Evolutionary conservation across 2,113 vertebrate species (phyloP), one percentile per base, ranked within the genome.

Genomic region (Pomatostomus ruficeps): DNA sequence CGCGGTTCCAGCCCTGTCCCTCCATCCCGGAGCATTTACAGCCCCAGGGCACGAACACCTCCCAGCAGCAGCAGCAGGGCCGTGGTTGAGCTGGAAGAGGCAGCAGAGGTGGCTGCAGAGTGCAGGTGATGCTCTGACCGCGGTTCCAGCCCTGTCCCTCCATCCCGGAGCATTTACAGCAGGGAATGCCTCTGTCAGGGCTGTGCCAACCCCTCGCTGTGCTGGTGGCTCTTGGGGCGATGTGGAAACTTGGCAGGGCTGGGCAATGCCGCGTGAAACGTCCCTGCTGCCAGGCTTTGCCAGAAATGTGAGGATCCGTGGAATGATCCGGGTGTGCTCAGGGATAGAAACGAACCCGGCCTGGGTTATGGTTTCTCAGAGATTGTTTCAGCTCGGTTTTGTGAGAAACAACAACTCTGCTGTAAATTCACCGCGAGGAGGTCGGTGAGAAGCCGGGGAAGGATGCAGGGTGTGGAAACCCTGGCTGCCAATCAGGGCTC

Each of bases 191-290:
- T 72, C 78, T 33, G 3, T 17, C 31, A 6, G 7, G 24, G 63
- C 66, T 61, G 9, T 52, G 76, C 46, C 63, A 29, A 57, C 38
- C 66, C 58, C 15, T 3, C 12, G 28, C 7, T 54, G 68, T 63
- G 25, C 4, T 51, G 38, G 57, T 24, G 35, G 67, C 79, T 55
- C 9, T 12, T 55, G 67, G 33, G 78, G 40, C 10, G 71, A 19
- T 66, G 58, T 61, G 90, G 94, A 85, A 94, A 89, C 82, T 20
- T 95, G 95, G 88, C 85, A 54, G 48, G 1, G 74, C 85, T 88
- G 29, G 14, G 19, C 19, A 79, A 66, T 48, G 66, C 76, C 81
- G 52, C 2, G 1, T 72, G 80, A 45, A 58, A 42, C 65, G 33
- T 71, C 6, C 23, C 75, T 51, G 67, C 85, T 91, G 83, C 89